Base-by-base conservation (phyloP, 2,113 vertebrate genomes). In the Laterallus jamaicensis region DNA sequence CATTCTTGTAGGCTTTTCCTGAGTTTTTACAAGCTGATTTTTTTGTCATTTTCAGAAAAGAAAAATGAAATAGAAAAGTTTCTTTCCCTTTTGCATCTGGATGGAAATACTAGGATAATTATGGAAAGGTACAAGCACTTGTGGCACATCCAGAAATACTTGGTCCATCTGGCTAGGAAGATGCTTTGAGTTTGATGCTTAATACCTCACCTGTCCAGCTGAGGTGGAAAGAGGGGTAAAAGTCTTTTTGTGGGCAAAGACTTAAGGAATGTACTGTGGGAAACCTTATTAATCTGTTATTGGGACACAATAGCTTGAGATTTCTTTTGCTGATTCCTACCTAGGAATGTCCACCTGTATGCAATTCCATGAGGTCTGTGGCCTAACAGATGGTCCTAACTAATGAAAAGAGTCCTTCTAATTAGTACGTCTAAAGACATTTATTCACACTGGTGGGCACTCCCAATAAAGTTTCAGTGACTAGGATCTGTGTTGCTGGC, bases 371-470 rank as follows among this genome's bases (percentile, higher is more conserved):
- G 93, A 98, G 97, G 98, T 98, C 98, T 93, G 92, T 24, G 92
- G 95, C 96, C 94, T 97, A 97, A 98, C 98, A 99, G 99, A 99
- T 99, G 99, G 98, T 97, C 95, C 62, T 86, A 93, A 92, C 97
- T 98, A 98, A 98, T 98, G 97, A 98, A 98, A 98, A 98, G 97
- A 95, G 95, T 95, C 89, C 96, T 98, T 98, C 98, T 99, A 99
- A 99, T 99, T 98, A 99, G 98, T 97, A 98, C 96, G 95, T 98
- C 98, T 98, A 96, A 98, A 98, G 98, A 98, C 94, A 96, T 98
- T 98, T 98, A 97, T 98, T 98, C 97, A 98, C 97, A 97, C 97
- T 96, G 80, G 96, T 97, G 97, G 97, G 95, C 40, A 69, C 94
- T 97, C 94, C 97, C 95, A 95, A 97, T 98, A 98, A 98, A 98